Base-by-base conservation (phyloP, 2,113 vertebrate species). In the Platichthys stellatus region DNA sequence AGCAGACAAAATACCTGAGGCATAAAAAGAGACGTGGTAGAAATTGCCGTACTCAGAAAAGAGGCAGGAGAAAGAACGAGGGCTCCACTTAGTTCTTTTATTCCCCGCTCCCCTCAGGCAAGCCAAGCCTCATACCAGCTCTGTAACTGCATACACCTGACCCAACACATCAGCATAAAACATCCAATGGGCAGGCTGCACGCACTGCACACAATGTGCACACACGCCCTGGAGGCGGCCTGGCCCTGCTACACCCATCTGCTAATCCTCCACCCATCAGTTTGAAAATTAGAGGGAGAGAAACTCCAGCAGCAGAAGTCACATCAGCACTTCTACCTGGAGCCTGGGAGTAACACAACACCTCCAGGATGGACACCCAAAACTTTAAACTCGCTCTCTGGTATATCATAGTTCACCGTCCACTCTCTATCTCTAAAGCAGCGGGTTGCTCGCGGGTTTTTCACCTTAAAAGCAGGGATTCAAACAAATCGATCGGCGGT, bases 61-160 rank as follows among this genome's bases (percentile, higher is more conserved):
- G 58, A 79, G 63, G 72, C 59, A 57, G 61, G 70, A 21, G 40
- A 72, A 47, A 21, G 69, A 84, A 78, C 12, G 72, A 80, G 68
- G 56, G 47, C 78, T 74, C n/a, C 68, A 59, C 76, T 80, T 60
- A 53, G 64, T 66, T 81, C 72, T 72, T 83, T 87, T 76, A 69
- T 83, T 76, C 45, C 65, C 65, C 10, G 18, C 67, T 63, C 69
- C 70, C 85, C 72, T 80, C 49, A 9, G 82, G 82, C 76, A 45
- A 4, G 74, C 58, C 13, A 14, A 56, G 70, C 78, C 72, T 90
- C 86, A 78, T 86, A 67, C 21, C 66, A 60, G 56, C 75, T 64
- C 76, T 75, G 70, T 71, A 90, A 83, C 86, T 61, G 58, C 86
- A 81, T 58, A 86, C 82, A 82, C 80, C 80, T 89, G 86, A 88